Percentiles rank a stretch among this genome's conserved stretches.
Evolutionary conservation across 92 coral and sea anemone species (phyloP).

Genomic region (Parazoanthus swiftii): DNA sequence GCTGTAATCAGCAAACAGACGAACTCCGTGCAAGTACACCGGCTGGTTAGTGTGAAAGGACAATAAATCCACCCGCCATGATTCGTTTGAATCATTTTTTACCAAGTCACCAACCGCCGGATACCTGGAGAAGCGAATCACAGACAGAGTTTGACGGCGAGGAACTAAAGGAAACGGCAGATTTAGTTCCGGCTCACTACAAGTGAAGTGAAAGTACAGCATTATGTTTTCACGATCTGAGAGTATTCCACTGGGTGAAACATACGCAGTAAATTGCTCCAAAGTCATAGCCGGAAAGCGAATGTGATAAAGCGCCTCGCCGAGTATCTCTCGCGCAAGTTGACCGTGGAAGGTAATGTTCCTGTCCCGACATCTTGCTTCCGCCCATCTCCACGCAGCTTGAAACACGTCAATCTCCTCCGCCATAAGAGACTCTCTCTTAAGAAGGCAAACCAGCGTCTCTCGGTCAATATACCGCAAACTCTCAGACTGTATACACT

Average conservation of each 20-base stretch:
- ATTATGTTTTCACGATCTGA: constrained; percentile 53
- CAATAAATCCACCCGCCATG: not conserved
- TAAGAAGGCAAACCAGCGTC: constrained; percentile 52
- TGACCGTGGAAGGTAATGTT: constrained; percentile 45
- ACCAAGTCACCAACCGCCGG: not conserved
- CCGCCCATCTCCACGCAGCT: constrained; percentile 65
- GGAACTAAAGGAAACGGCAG: constrained; percentile 37
- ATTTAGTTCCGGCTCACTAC: constrained; percentile 21
- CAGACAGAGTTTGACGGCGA: constrained; percentile 37
- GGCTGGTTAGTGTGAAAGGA: constrained; percentile 37
- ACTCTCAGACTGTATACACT: constrained; percentile 53
- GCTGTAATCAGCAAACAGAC: constrained; percentile 30
- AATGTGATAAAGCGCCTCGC: constrained; percentile 53
- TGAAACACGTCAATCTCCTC: constrained; percentile 64
- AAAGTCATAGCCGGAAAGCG: constrained; percentile 71
- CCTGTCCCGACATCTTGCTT: constrained; percentile 53
- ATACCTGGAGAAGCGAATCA: constrained; percentile 35
- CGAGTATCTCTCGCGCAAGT: constrained; percentile 53
- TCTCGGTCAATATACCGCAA: constrained; percentile 53
- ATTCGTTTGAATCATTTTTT: constrained; percentile 14
- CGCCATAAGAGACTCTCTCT: constrained; percentile 57
- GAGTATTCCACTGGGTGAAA: constrained; percentile 55
- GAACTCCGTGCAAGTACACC: constrained; percentile 25
- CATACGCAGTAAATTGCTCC: constrained; percentile 47
- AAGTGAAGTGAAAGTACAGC: constrained; percentile 45